Conservation (phyloP, 1,140 invertebrate species). For the Euura lappo region DNA sequence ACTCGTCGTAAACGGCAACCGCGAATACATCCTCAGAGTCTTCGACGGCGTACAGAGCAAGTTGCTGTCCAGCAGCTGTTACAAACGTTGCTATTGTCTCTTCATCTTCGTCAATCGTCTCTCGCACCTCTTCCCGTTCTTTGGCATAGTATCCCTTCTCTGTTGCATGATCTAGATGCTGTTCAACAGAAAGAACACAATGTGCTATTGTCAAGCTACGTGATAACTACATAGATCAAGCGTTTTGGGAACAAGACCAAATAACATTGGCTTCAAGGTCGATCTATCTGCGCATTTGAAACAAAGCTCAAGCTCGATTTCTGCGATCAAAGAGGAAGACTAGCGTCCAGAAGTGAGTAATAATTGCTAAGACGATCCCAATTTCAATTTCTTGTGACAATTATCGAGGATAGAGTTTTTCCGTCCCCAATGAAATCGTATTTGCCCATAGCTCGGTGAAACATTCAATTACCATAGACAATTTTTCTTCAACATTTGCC, state of each 20-base stretch:
- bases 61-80: constrained; percentile 52
- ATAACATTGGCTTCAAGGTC: too few species aligned
- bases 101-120: constrained; percentile 44
- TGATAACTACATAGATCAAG: not conserved
- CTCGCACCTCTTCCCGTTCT: constrained; percentile 7
- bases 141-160: constrained; percentile 12
- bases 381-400: too few species aligned
- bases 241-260: too few species aligned
- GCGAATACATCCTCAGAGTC: constrained; percentile 58
- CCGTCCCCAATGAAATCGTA: too few species aligned
- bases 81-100: constrained; percentile 58
- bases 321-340: too few species aligned
- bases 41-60: constrained; percentile 58
- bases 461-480: not conserved
- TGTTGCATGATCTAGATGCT: constrained; percentile 13
- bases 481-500: not conserved
- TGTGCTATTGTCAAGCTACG: not conserved
- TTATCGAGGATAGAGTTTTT: too few species aligned
- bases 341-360: too few species aligned
- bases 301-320: too few species aligned
- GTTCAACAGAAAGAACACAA: not conserved
- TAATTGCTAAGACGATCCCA: too few species aligned
- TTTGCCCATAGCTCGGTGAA: not conserved
- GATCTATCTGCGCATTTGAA: too few species aligned
- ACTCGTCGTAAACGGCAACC: constrained; percentile 56